Evolutionary conservation across 1,140 invertebrate species (phyloP).

Genomic region (Eulimnadia texana): DNA sequence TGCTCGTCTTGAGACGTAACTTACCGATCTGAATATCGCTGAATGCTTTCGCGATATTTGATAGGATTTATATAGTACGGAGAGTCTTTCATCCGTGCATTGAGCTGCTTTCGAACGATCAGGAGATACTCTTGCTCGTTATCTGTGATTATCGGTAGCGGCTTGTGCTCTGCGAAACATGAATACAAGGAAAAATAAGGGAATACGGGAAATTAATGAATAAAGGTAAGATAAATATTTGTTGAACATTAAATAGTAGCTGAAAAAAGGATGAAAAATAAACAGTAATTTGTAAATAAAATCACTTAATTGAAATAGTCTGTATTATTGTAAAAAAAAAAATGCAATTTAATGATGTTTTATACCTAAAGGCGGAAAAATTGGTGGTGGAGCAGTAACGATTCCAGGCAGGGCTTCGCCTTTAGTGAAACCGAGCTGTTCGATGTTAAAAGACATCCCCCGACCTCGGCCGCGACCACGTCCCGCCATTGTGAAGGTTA

Average conservation of each 20-base stretch:
- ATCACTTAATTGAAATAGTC: neutral
- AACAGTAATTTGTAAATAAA: neutral
- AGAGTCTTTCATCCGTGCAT: conserved; percentile 4
- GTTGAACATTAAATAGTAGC: neutral
- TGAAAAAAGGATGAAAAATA: neutral
- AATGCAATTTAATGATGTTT: neutral
- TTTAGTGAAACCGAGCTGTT: conserved; percentile 27
- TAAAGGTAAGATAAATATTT: neutral
- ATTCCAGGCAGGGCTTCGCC: conserved; percentile 26
- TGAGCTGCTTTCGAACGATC: conserved; percentile 7
- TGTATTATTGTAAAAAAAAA: neutral
- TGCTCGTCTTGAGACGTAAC: neutral
- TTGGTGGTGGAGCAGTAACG: conserved; percentile 26
- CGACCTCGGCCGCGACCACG: conserved; percentile 27
- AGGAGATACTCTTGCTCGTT: conserved; percentile 11
- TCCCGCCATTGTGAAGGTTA: no score
- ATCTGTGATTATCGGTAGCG: conserved; percentile 1
- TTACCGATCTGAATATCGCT: neutral
- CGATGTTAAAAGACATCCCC: conserved; percentile 27
- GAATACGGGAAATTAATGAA: neutral
- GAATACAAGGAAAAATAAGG: no score
- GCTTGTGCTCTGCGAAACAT: neutral
- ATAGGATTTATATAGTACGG: conserved; percentile 1
- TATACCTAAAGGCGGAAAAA: conserved; percentile 23
- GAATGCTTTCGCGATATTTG: neutral